Base-by-base conservation (phyloP, 1,140 invertebrate genomes). In the Brachionus paranguensis region DNA sequence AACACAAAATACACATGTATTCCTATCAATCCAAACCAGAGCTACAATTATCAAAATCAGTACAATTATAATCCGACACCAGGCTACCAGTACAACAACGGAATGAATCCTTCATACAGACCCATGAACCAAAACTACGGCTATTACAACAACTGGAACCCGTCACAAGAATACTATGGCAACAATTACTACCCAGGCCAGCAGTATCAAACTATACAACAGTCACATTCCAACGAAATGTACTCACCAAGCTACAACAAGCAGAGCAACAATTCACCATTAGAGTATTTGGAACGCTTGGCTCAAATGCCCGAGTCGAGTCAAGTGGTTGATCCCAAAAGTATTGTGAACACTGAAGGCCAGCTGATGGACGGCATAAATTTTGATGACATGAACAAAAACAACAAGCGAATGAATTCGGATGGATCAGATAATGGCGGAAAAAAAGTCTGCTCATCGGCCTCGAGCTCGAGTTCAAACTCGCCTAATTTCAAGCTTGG, bases 311-410 rank as follows among this genome's bases (percentile, higher is more conserved):
- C 78, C 11, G 78, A 81, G 29, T 81, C 76, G 14, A 72, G 43
- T 27, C 78, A 60, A 64, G 78, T 81, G 11, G 41, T 81, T 14
- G 78, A 81, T 81, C 78, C 78, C 7, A 81, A 81, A 17, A 81
- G 78, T n/a, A 37, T 81, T 4, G 53, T 81, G 17, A 68, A 47
- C 29, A 79, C 45, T 64, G 78, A 81, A 37, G 27, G 12, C 43
- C 43, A 50, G 17, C 2, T 27, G 53, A 60, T 43, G 41, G 68
- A 72, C 17, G 37, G 33, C 17, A 29, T 33, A 12, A 72, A 72
- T 43, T 72, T 72, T 6, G 68, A 72, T 17, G 68, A 72, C 41
- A 72, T 72, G 0, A 72, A 72, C 37, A 72, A 72, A 72, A 72
- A 72, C 33, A 72, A 72, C 33, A 72, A 72, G n/a, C 41, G 68